Conservation (phyloP, 2,797 vertebrate species). For the Tadarida brasiliensis region DNA sequence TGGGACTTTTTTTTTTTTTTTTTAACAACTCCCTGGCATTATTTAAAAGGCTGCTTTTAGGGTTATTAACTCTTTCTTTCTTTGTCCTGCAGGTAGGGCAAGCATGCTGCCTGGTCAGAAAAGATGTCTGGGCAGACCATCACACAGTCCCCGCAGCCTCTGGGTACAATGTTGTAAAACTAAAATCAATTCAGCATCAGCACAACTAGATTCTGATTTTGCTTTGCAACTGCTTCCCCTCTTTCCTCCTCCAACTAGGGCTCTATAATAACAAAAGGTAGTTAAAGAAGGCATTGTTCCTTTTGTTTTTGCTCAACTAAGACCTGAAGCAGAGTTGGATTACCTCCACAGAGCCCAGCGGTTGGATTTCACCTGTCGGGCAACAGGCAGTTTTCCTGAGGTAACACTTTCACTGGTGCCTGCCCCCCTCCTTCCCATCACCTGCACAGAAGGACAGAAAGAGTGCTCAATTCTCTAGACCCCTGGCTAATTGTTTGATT, state of each 20-base stretch:
- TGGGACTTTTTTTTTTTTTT: neutral
- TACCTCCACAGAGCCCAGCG: neutral
- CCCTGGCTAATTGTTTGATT: neutral
- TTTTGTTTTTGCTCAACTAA: constrained; percentile 48
- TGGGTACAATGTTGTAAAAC: neutral
- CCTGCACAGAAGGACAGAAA: neutral
- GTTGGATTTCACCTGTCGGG: neutral
- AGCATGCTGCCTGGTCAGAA: neutral
- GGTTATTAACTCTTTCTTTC: neutral
- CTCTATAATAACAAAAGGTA: neutral
- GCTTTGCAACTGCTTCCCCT: neutral
- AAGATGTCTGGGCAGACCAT: neutral
- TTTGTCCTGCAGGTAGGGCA: neutral
- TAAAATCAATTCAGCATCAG: neutral
- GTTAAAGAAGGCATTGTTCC: constrained; percentile 21
- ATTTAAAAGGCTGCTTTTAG: neutral
- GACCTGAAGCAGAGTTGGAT: constrained; percentile 13
- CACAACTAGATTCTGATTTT: neutral
- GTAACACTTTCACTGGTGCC: neutral
- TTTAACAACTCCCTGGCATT: neutral
- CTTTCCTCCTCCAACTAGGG: no score
- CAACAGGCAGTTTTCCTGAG: neutral
- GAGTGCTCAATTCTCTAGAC: neutral
- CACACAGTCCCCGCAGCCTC: neutral
- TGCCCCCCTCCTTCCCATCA: neutral